Conservation (phyloP, 2,113 vertebrate genomes). For the Saguinus midas region DNA sequence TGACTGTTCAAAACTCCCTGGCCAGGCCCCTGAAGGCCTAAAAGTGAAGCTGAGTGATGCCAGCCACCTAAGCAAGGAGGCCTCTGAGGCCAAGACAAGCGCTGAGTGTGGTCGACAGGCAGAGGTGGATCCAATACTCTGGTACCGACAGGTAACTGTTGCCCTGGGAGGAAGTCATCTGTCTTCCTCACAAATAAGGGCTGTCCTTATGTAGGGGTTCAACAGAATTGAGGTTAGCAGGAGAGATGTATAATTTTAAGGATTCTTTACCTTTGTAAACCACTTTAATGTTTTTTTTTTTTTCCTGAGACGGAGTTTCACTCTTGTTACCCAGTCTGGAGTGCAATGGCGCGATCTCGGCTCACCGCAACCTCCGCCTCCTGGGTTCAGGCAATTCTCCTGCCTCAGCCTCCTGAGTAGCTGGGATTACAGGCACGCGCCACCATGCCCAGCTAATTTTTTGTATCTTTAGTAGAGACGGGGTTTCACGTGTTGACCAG, state of each 20-base stretch:
- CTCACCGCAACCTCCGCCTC: too few species aligned
- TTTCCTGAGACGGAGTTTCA: too few species aligned
- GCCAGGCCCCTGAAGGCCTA: conserved; percentile 91
- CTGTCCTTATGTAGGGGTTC: neutral
- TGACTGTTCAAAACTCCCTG: conserved; percentile 88
- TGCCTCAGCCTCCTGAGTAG: too few species aligned
- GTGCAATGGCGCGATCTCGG: too few species aligned
- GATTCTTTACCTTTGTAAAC: conserved; percentile 10
- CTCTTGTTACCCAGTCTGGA: too few species aligned
- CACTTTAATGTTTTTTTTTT: neutral
- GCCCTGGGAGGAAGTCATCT: neutral
- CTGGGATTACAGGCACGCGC: too few species aligned
- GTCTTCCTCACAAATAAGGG: neutral
- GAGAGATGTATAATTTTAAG: neutral
- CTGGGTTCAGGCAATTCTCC: too few species aligned
- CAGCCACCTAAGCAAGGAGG: conserved; percentile 91
- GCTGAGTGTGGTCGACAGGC: conserved; percentile 91
- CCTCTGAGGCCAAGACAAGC: conserved; percentile 86
- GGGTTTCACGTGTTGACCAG: too few species aligned
- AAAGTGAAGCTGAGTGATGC: conserved; percentile 95
- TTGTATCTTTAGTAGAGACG: too few species aligned
- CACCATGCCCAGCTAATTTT: too few species aligned
- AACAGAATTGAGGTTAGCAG: neutral
- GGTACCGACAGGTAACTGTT: conserved; percentile 98
- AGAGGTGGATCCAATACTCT: conserved; percentile 94